phyloP scores from a whole-genome alignment of 2,888 invertebrate species.

The Sepioteuthis lessoniana region DNA sequence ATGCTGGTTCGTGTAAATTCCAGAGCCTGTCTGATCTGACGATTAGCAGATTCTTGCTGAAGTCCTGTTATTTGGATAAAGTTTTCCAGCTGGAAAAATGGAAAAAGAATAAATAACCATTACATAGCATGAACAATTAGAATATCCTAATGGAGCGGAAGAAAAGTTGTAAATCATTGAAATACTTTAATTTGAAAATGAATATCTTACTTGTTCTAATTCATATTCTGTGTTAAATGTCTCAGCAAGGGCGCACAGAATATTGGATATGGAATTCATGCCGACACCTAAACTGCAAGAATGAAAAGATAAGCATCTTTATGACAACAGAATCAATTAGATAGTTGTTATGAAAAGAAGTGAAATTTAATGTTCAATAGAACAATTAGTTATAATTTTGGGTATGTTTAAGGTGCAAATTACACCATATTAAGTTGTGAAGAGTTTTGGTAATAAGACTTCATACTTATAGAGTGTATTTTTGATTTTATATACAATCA shows the following conservation, averaged over 20 bases:
- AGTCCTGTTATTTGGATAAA: not conserved
- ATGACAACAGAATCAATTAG: constrained; percentile 55
- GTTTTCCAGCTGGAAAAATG: too few species aligned
- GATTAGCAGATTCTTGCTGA: not conserved
- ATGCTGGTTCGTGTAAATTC: constrained; percentile 88
- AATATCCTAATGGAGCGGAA: not conserved
- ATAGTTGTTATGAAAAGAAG: too few species aligned
- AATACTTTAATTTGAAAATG: not conserved
- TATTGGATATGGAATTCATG: constrained; percentile 81
- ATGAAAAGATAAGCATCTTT: constrained; percentile 77
- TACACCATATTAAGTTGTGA: too few species aligned
- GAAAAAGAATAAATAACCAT: not conserved
- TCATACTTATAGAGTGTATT: too few species aligned
- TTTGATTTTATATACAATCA: too few species aligned
- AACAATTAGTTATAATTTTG: too few species aligned
- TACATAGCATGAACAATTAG: too few species aligned
- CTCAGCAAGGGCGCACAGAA: constrained; percentile 83
- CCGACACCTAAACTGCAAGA: constrained; percentile 61
- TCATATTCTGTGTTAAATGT: constrained; percentile 84
- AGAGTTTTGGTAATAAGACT: too few species aligned
- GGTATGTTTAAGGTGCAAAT: too few species aligned
- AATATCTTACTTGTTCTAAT: constrained; percentile 80
- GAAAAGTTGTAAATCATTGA: not conserved
- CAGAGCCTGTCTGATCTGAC: constrained; percentile 81
- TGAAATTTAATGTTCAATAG: too few species aligned